Evolutionary conservation across 2,113 vertebrate species (phyloP), one percentile per base, ranked within the genome.

Genomic region (Cololabis saira): DNA sequence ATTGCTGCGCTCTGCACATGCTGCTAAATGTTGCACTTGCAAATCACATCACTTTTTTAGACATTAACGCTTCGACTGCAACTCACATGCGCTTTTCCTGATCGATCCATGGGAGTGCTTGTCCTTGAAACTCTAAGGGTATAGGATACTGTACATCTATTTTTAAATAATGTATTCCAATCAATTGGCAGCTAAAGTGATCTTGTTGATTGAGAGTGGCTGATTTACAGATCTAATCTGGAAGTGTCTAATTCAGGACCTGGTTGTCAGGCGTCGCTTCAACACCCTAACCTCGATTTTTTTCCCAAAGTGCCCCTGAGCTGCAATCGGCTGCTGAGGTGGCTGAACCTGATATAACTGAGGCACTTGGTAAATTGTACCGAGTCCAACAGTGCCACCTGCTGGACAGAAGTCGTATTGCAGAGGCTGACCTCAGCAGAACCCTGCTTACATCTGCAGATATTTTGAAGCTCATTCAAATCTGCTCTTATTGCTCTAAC

Each of bases 141-240:
- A 44, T 33, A 12, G 24, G 15, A 56, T 68, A 59, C 33, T 82
- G 71, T 63, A 50, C 16, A 41, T 48, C 15, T 51, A 72, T 63
- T 21, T 70, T 19, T 85, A 58, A 86, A 86, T 89, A 68, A 89
- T 91, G 79, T 5, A 90, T 82, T 58, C 53, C 27, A 71, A 56
- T 87, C 83, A 76, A 76, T 84, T 27, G 3, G 21, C 12, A 55
- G 55, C 74, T 70, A 75, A 75, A 83, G 47, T 21, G 44, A 81
- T 80, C 58, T 19, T 57, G 51, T 54, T 52, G 59, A 62, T 61
- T 42, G 42, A 63, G 58, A 76, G 27, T n/a, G 2, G 24, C 67
- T 55, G 41, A 74, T 83, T 69, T 48, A 67, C 56, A 82, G 55
- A 56, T 69, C 71, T 65, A 45, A 70, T 82, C 52, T 77, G 51